These are phyloP conservation scores for Pavo muticus DNA, from an alignment of 2,113 vertebrate genomes.

Conservation along the genomic window DNA sequence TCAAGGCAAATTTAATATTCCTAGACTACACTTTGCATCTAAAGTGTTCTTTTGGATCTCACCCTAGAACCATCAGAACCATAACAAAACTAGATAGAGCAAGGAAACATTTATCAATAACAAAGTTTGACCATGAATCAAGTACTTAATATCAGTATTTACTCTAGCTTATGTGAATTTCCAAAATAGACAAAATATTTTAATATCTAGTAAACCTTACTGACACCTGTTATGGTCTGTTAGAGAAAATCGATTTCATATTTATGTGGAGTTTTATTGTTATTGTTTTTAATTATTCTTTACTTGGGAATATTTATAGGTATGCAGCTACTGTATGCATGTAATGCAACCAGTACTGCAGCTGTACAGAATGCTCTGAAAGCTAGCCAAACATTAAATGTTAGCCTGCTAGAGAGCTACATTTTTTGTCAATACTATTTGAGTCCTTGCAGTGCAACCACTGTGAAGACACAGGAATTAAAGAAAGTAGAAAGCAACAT, in stretches of 20 bases:
- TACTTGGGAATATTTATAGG: neutral
- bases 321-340: neutral
- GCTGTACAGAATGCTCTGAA: neutral
- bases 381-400: neutral
- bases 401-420: neutral
- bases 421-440: neutral
- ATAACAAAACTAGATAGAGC: neutral
- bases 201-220: neutral
- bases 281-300: neutral
- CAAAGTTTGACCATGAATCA: neutral
- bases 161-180: neutral
- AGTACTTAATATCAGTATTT: neutral
- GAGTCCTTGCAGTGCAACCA: neutral
- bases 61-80: neutral
- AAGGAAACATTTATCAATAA: neutral
- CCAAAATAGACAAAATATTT: neutral
- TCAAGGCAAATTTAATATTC: neutral
- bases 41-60: neutral
- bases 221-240: neutral
- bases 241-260: neutral
- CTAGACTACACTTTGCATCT: neutral
- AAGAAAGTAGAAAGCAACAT: neutral
- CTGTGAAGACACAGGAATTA: neutral
- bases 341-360: neutral
- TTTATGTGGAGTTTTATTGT: neutral